Conservation (phyloP, 2,113 vertebrate species). For the Poeciliopsis turrubarensis region DNA sequence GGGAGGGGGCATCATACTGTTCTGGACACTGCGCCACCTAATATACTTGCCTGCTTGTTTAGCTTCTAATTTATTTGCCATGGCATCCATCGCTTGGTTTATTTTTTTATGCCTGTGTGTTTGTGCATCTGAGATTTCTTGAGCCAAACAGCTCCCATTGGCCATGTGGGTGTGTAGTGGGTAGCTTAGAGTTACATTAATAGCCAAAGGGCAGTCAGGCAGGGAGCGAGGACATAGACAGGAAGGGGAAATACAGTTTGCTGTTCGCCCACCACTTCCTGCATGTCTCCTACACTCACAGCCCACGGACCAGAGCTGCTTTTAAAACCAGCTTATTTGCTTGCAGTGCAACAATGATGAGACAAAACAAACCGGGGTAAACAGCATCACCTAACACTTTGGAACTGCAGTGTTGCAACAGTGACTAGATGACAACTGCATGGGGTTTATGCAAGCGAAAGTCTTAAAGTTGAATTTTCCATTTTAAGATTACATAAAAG, state of each 20-base stretch:
- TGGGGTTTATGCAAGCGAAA: constrained; percentile 36
- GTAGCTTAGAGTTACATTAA: constrained; percentile 78
- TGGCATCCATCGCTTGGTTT: constrained; percentile 43
- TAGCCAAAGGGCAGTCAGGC: constrained; percentile 80
- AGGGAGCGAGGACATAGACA: constrained; percentile 77
- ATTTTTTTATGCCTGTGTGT: constrained; percentile 26
- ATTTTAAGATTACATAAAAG: constrained; percentile 1
- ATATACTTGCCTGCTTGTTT: constrained; percentile 47
- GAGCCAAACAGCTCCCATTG: constrained; percentile 62
- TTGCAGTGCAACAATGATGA: constrained; percentile 53
- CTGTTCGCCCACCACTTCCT: constrained; percentile 84
- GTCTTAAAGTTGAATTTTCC: constrained; percentile 1
- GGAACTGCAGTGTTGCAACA: constrained; percentile 20
- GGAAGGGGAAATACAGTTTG: constrained; percentile 83
- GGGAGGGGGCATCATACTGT: constrained; percentile 22
- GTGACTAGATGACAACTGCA: constrained; percentile 18
- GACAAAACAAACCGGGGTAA: constrained; percentile 38
- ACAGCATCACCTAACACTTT: constrained; percentile 28
- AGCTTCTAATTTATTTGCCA: constrained; percentile 57
- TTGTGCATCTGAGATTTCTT: constrained; percentile 37
- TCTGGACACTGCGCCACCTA: constrained; percentile 34
- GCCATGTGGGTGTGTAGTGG: constrained; percentile 80
- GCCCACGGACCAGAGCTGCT: constrained; percentile 73
- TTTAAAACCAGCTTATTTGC: constrained; percentile 73
- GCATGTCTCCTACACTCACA: constrained; percentile 74